Evolutionary conservation across 2,888 invertebrate genomes (phyloP), one percentile per base, ranked within the genome.

Genomic region (Eupithecia tripunctaria): DNA sequence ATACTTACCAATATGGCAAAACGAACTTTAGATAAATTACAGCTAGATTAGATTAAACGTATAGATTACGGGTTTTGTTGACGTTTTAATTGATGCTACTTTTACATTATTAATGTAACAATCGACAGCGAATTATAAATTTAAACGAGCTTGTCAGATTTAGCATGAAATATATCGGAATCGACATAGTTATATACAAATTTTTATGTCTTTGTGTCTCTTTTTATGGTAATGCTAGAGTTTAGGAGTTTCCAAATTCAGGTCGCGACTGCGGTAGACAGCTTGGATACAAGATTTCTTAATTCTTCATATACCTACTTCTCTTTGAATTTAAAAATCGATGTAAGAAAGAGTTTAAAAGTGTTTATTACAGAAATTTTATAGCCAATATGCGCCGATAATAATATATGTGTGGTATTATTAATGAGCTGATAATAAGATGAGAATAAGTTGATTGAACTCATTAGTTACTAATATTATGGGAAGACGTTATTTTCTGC

Each of bases 301-400:
- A 51, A 32, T 32, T 3, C 2, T 32, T 32, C 0, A 32, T 6
- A 32, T 32, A 32, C 4, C 32, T 3, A 32, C 29, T 29, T 29
- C n/a, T n/a, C n/a, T n/a, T n/a, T n/a, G n/a, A n/a, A n/a, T n/a
- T n/a, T n/a, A n/a, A n/a, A n/a, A n/a, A n/a, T n/a, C n/a, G n/a
- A n/a, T n/a, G n/a, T n/a, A n/a, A n/a, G n/a, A n/a, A n/a, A n/a
- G n/a, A n/a, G n/a, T n/a, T n/a, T n/a, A n/a, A n/a, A n/a, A n/a
- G n/a, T n/a, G n/a, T n/a, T n/a, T n/a, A n/a, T n/a, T n/a, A 79
- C 82, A 81, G 81, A 84, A 83, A 83, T 77, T 82, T 38, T 27
- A 21, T 25, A 68, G 82, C 75, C 82, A 83, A 84, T 76, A 73
- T 73, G 72, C 77, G 68, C 63, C 75, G 82, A 85, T 85, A 82